Base-by-base conservation (phyloP, 2,888 invertebrate genomes). In the Agriopis aurantiaria region DNA sequence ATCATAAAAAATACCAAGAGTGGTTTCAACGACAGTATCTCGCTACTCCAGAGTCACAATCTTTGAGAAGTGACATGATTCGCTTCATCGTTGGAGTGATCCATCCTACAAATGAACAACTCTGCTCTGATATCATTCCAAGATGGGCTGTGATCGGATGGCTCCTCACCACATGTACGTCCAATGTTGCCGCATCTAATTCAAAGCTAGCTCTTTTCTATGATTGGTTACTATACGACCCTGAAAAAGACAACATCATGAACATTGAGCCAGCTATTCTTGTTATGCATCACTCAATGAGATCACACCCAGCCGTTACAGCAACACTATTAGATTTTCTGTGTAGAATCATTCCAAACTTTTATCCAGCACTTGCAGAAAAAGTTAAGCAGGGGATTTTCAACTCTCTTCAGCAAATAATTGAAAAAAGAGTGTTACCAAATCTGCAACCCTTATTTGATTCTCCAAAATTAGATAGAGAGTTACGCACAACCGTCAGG, bases 91-190 rank as follows among this genome's bases (percentile, higher is more conserved):
- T 98, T 78, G 98, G 98, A 71, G 98, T 98, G 3, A 98, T 99
- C 87, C 98, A 98, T 92, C 98, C 98, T 59, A 97, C 98, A 49
- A 98, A 98, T 91, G 98, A 98, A 91, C 95, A 98, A 60, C 94
- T 98, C 64, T 97, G 98, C 90, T 98, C 98, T n/a, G 98, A 98
- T 86, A 97, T 98, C 87, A 98, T 98, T 89, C 98, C 98, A 77
- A 95, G 98, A 79, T 98, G 98, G 98, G 98, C 98, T 75, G 97
- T 98, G 57, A 98, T 98, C 83, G 98, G 98, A 67, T 98, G 98
- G 98, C 95, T 98, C 9, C 95, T 98, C 68, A 98, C 98, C 55
- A 98, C 98, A 12, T 98, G 98, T 87, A 98, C 98, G 51, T 97
- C 98, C 56, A 97, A 96, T 85, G 97, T 98, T 48, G 98, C 98